Conservation (phyloP, 1,140 invertebrate species). For the Apocrypta bakeri region DNA sequence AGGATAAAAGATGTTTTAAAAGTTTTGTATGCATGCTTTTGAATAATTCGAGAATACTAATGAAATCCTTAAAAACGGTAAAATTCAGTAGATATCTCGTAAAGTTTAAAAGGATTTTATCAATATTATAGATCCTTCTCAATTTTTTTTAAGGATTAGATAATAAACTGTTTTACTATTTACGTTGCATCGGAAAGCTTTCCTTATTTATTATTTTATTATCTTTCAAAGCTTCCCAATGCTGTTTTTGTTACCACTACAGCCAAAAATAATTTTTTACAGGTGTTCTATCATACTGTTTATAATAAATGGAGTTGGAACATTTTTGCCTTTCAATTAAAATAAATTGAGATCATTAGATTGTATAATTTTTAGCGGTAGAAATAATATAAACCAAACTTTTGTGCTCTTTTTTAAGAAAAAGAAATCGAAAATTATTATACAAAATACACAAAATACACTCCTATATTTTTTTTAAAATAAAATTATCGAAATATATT, state of each 20-base stretch:
- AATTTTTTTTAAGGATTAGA: slow-evolving; percentile 31
- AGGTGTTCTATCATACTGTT: slow-evolving; percentile 40
- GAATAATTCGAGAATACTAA: slow-evolving; percentile 35
- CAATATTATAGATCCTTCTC: slow-evolving; percentile 22
- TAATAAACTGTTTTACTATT: slow-evolving; percentile 42
- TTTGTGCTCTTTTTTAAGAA: slow-evolving; percentile 38
- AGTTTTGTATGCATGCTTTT: slow-evolving; percentile 41
- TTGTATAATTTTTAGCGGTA: slow-evolving; percentile 17
- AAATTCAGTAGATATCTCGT: slow-evolving; percentile 12
- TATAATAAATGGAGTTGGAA: slow-evolving; percentile 26
- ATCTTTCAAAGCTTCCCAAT: slow-evolving; percentile 28
- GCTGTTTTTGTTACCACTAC: slow-evolving; percentile 38
- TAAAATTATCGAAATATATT: slow-evolving; percentile 44
- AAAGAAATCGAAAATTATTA: slow-evolving; percentile 32
- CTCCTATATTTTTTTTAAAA: slow-evolving; percentile 45
- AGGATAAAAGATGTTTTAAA: slow-evolving; percentile 33
- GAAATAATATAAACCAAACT: slow-evolving; percentile 29
- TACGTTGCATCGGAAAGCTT: slow-evolving; percentile 35
- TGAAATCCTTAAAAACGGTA: slow-evolving; percentile 25
- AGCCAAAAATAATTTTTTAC: slow-evolving; percentile 44
- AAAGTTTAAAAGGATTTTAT: slow-evolving; percentile 29
- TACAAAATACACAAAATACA: slow-evolving; percentile 29
- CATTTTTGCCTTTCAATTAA: slow-evolving; percentile 4
- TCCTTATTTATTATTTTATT: slow-evolving; percentile 6
- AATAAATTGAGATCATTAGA: slow-evolving; percentile 11